These are phyloP conservation scores for Lacanobia wlatinum DNA, from an alignment of 2,888 invertebrate genomes.

Conservation along the genomic window DNA sequence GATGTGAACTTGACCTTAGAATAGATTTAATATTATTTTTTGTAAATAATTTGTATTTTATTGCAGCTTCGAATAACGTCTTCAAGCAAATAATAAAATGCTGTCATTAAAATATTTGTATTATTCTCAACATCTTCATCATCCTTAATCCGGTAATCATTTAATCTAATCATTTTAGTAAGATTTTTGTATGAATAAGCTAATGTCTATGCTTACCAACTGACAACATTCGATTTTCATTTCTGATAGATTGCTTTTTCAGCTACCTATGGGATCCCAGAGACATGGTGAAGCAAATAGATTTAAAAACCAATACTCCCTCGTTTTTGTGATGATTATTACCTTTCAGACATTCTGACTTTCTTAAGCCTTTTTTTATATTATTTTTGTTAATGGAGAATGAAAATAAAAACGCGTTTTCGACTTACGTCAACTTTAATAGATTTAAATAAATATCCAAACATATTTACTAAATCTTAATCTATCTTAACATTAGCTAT, in stretches of 20 bases:
- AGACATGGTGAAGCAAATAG: neutral
- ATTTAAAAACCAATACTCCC: too few species aligned
- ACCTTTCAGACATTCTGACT: neutral
- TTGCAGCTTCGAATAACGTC: constrained; percentile 15
- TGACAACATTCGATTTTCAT: too few species aligned
- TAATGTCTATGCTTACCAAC: too few species aligned
- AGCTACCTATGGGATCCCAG: neutral
- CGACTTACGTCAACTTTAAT: constrained; percentile 69
- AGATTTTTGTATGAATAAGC: too few species aligned
- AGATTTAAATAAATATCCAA: constrained; percentile 80
- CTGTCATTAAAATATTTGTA: constrained; percentile 16
- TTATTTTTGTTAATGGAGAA: neutral
- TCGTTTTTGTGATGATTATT: too few species aligned
- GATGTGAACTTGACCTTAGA: constrained; percentile 70
- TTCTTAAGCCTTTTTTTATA: neutral
- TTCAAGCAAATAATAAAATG: constrained; percentile 27
- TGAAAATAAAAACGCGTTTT: constrained; percentile 8
- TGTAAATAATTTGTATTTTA: constrained; percentile 48
- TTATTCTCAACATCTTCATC: neutral
- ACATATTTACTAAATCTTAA: constrained; percentile 71
- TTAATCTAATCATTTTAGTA: too few species aligned
- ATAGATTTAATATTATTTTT: constrained; percentile 37
- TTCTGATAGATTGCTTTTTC: neutral
- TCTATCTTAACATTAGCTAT: constrained; percentile 50
- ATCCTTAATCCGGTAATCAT: too few species aligned